A percentile compares a stretch with the other conserved stretches of the same genome.
These are phyloP conservation scores for Myotis vivesi DNA, from an alignment of 2,797 vertebrate species.

Conservation along the genomic window DNA sequence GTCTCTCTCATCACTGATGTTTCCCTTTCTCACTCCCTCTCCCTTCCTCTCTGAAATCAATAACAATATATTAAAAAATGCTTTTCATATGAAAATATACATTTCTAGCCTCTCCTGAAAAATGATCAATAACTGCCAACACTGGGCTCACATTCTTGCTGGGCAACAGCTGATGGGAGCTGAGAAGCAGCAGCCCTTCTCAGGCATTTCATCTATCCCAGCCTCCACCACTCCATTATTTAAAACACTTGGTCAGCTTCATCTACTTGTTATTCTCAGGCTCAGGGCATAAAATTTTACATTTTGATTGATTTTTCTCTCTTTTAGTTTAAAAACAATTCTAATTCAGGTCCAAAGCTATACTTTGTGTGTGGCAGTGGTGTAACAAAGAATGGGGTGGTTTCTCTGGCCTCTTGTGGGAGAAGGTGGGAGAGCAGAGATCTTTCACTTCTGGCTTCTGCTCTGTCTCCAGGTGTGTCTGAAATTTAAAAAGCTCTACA, in stretches of 20 bases:
- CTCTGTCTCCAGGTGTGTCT: background rate
- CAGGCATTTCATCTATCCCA: background rate
- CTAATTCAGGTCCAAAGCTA: background rate
- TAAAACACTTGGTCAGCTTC: background rate
- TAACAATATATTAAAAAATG: background rate
- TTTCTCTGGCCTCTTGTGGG: background rate
- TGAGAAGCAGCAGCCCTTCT: background rate
- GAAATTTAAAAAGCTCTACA: background rate
- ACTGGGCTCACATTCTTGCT: background rate
- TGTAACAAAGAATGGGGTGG: background rate
- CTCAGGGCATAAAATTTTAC: background rate
- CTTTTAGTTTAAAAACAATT: background rate
- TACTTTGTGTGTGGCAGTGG: background rate
- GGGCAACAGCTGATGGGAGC: background rate
- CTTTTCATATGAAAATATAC: slow-evolving; percentile 9
- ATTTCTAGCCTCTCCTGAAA: background rate
- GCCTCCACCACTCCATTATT: background rate
- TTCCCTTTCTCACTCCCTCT: too few relatives aligned
- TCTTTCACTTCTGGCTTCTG: background rate
- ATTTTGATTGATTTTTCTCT: background rate
- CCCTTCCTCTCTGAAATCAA: too few relatives aligned
- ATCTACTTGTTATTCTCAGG: background rate
- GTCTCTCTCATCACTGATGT: too few relatives aligned
- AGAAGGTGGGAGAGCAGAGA: background rate
- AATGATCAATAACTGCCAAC: background rate